Conservation (phyloP, 2,113 vertebrate genomes). For the Podarcis raffonei region DNA sequence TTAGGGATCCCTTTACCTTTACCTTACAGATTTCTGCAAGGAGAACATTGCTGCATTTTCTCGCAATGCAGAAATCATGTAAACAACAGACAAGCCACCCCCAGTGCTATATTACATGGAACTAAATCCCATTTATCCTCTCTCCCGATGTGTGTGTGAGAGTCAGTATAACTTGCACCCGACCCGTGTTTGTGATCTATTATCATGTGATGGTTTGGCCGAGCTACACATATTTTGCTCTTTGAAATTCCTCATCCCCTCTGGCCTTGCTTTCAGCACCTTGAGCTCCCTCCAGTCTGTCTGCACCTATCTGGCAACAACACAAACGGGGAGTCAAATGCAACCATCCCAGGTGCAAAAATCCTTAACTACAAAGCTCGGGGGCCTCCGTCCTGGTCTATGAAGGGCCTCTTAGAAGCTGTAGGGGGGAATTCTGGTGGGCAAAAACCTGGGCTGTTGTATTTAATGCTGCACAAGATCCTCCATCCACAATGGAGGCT, state of each 20-base stretch:
- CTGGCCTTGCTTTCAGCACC: not conserved
- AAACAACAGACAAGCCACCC: not conserved
- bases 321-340: not conserved
- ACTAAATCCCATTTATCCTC: not conserved
- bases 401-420: not conserved
- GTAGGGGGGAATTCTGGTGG: not conserved
- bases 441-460: not conserved
- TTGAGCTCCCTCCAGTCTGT: not conserved
- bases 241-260: not conserved
- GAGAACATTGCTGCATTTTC: not conserved
- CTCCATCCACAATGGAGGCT: no score
- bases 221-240: not conserved
- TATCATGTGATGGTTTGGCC: not conserved
- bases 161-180: not conserved
- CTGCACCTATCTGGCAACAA: not conserved
- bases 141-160: no score
- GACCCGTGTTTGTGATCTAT: not conserved
- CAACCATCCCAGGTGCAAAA: not conserved
- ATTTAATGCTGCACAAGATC: no score
- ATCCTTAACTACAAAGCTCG: not conserved
- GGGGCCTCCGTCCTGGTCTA: not conserved
- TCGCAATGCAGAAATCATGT: not conserved
- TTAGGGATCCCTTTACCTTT: no score
- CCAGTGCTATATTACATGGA: not conserved
- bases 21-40: not conserved